Evolutionary conservation across 1,140 invertebrate species (phyloP), one percentile per base, ranked within the genome.

Genomic region (Mercenaria mercenaria): DNA sequence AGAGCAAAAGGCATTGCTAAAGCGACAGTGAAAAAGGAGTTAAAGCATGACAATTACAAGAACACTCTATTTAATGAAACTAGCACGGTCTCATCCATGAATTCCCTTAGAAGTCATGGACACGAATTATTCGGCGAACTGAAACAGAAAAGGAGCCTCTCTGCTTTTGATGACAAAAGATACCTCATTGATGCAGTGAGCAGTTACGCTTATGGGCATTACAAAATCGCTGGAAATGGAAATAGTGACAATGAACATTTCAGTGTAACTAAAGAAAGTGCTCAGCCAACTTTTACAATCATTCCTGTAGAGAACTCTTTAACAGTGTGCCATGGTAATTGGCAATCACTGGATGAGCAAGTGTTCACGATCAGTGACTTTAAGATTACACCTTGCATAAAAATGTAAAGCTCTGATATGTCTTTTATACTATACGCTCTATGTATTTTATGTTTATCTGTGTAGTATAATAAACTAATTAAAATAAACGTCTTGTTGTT

Each of bases 111-210:
- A n/a, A 64, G 59, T 64, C 59, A 64, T 26, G 10, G 8, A 8
- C 59, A 64, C n/a, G 59, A 64, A 29, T 10, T 64, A 18, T 64
- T 64, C 47, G 47, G 77, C 6, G 77, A 80, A 56, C 52, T 47
- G 8, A 80, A 47, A 13, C 76, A 79, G 39, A 79, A 79, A 79
- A 79, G 37, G 18, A 26, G 76, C 2, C 26, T 80, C 2, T 82
- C 59, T 11, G 80, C 80, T 23, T 83, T 83, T 69, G 81, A 83
- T 37, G 81, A 83, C 47, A 83, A 83, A 37, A 39, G 81, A 47
- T 83, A 43, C 26, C 41, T 83, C 6, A 26, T 67, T 18, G 32
- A 83, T 50, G 81, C 61, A 23, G 81, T 69, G 26, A 26, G 47
- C 1, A 83, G 81, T 61, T 83, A 83, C 47, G 79, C 79, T 1